These are phyloP conservation scores for Acanthornis magna DNA, from an alignment of 2,797 vertebrate genomes.

Conservation along the genomic window DNA sequence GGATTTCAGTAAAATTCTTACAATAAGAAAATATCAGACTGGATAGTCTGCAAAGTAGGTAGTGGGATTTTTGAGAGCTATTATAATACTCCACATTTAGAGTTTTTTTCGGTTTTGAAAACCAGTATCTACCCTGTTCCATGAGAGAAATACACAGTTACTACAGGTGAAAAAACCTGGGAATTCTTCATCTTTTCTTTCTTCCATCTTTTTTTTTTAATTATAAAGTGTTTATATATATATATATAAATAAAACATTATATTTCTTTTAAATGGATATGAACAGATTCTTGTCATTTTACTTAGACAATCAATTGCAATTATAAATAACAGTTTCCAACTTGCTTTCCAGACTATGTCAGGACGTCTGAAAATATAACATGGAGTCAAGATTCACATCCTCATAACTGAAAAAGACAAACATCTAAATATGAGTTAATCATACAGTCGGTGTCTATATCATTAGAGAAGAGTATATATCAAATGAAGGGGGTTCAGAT, in stretches of 20 bases:
- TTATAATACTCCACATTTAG: background rate
- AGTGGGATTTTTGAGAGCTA: background rate
- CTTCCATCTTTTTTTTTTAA: background rate
- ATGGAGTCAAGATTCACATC: background rate
- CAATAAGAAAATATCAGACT: background rate
- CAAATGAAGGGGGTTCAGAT: background rate
- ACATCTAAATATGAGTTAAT: background rate
- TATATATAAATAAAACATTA: background rate
- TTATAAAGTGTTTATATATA: too few relatives aligned
- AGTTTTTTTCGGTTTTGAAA: background rate
- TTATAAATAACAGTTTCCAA: background rate
- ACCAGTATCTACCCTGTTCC: rapidly evolving
- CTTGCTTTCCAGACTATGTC: background rate
- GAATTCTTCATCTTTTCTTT: background rate
- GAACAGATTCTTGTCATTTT: background rate
- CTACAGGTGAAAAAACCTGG: background rate
- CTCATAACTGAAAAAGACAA: background rate
- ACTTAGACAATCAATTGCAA: background rate
- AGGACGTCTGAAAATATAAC: background rate
- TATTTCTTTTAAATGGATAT: background rate
- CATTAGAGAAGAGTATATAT: background rate
- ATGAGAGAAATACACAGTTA: background rate
- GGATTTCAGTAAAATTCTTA: background rate
- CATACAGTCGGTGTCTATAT: background rate
- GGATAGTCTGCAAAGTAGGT: background rate